These are phyloP conservation scores for Phocides pigmalion DNA, from an alignment of 1,140 invertebrate genomes.

Conservation along the genomic window DNA sequence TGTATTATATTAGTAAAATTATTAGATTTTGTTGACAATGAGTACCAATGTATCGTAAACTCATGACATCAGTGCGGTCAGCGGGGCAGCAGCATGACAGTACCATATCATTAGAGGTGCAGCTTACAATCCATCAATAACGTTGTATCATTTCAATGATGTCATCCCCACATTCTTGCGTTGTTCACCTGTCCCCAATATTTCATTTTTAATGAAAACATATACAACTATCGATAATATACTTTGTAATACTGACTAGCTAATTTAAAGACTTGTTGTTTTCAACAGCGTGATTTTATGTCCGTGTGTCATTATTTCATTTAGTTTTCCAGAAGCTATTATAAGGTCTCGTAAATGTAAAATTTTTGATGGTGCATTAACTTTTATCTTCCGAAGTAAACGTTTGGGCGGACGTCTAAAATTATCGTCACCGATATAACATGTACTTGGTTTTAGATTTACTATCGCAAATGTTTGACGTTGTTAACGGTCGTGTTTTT, in stretches of 20 bases:
- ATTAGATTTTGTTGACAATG: constrained; percentile 2
- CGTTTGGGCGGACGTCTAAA: constrained; percentile 56
- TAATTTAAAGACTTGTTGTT: not conserved
- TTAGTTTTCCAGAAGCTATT: constrained; percentile 5
- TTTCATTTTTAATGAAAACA: constrained; percentile 3
- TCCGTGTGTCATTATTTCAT: not conserved
- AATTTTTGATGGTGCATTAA: constrained; percentile 61
- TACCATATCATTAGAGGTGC: constrained; percentile 50
- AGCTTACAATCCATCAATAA: constrained; percentile 51
- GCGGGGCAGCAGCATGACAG: constrained; percentile 36
- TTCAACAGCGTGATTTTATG: constrained; percentile 14
- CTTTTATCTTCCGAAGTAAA: constrained; percentile 60
- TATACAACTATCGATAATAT: not conserved
- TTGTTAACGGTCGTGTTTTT: constrained; percentile 59
- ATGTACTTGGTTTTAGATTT: constrained; percentile 57
- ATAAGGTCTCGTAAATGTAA: constrained; percentile 38
- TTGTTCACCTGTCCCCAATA: constrained; percentile 20
- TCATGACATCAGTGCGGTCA: constrained; percentile 45
- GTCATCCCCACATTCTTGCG: constrained; percentile 43
- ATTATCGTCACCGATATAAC: constrained; percentile 59
- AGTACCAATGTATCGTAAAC: constrained; percentile 36
- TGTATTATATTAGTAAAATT: not conserved
- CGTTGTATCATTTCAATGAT: constrained; percentile 49
- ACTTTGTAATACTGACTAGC: not conserved
- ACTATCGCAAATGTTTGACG: constrained; percentile 47